These are phyloP conservation scores for Platycercus adscitus DNA, from an alignment of 2,113 vertebrate species.

Conservation along the genomic window DNA sequence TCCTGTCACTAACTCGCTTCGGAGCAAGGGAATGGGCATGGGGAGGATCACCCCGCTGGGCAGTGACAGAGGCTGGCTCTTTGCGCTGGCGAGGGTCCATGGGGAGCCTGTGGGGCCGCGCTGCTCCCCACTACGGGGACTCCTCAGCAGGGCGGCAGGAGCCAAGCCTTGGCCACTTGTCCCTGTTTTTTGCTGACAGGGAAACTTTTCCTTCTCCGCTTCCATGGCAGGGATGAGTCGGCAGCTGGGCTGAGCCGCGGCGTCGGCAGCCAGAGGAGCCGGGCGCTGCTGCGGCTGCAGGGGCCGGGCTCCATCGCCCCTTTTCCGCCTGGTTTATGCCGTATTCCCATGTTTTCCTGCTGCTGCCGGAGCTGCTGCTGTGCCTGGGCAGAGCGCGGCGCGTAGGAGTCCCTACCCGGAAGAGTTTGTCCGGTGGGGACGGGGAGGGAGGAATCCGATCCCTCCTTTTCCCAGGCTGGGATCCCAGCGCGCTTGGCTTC, in stretches of 20 bases:
- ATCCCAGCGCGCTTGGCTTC: not conserved
- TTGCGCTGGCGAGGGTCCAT: fast-evolving
- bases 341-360: fast-evolving
- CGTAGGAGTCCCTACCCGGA: slow-evolving; percentile 51
- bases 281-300: not conserved
- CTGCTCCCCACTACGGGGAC: not conserved
- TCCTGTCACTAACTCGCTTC: fast-evolving
- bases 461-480: slow-evolving; percentile 59
- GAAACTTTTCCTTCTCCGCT: slow-evolving; percentile 25
- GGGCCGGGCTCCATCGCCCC: not conserved
- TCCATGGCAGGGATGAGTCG: slow-evolving; percentile 55
- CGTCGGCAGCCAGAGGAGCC: not conserved
- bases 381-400: not conserved
- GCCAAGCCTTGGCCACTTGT: not conserved
- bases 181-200: slow-evolving; percentile 15
- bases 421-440: slow-evolving; percentile 45
- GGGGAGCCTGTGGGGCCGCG: not conserved
- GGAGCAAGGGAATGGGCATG: not conserved
- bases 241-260: slow-evolving; percentile 17
- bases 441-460: slow-evolving; percentile 59
- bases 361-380: not conserved
- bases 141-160: not conserved
- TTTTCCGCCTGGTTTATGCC: not conserved
- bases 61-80: not conserved
- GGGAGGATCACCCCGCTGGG: fast-evolving